Base-by-base conservation (phyloP, 2,888 invertebrate species). In the Ariolimax columbianus region DNA sequence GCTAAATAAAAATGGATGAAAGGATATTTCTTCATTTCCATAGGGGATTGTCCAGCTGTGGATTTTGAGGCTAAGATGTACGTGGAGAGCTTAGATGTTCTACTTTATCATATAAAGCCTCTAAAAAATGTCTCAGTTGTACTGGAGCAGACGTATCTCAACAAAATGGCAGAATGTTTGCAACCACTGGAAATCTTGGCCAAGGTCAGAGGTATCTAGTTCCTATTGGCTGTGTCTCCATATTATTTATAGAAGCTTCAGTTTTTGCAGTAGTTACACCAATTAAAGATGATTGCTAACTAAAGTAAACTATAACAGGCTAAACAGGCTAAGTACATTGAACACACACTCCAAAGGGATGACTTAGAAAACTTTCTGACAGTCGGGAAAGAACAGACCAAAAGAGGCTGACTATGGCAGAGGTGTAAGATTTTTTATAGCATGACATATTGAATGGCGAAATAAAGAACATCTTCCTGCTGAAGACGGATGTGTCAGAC, bases 21-120 rank as follows among this genome's bases (percentile, higher is more conserved):
- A 47, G 17, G 4, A 30, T 70, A 23, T 70, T 70, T 9, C 3
- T 70, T 30, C 2, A 6, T 70, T 30, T n/a, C 4, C 51, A 1
- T 83, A 93, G 93, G 93, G 70, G 93, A 93, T n/a, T 93, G 92
- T 87, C 91, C 92, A 26, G 91, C 93, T 23, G 90, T 93, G 9
- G 93, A 93, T 87, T 93, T 93, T 88, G 93, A 92, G 88, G 93
- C 90, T n/a, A 92, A 92, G 87, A 91, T 92, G 91, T 93, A 93
- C 87, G 87, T 88, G 2, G 94, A 94, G 84, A 92, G 93, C 83
- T 85, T 94, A 85, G 92, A 93, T 82, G 92, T 93, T 3, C 88
- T 94, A 78, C 93, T 93, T 79, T 92, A 93, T 87, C 91, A 92
- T 78, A 90, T 94, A 68, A 93, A 92, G 82, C 93, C 93, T 3